phyloP scores from a whole-genome alignment of 2,113 vertebrate genomes.

The Microcebus jonahi region DNA sequence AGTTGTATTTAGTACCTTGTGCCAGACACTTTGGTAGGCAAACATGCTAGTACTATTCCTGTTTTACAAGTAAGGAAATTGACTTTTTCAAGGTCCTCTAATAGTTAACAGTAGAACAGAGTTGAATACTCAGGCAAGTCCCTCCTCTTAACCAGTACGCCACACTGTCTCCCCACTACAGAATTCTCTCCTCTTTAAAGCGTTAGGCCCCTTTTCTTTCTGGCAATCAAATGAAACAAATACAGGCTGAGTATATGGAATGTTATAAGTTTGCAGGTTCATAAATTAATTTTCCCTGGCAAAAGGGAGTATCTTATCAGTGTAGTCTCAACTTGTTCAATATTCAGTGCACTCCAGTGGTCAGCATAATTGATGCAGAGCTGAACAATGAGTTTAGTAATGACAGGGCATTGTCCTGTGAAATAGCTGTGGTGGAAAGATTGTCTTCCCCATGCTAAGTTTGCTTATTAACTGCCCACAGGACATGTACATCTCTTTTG shows the following conservation, averaged over 20 bases:
- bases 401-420: background rate
- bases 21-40: background rate
- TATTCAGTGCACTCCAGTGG: background rate
- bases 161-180: background rate
- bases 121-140: background rate
- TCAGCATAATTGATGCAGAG: background rate
- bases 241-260: background rate
- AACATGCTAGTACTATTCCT: background rate
- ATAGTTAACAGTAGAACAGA: background rate
- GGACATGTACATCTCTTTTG: background rate
- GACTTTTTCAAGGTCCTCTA: background rate
- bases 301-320: background rate
- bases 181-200: background rate
- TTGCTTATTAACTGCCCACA: background rate
- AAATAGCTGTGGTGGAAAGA: background rate
- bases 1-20: background rate
- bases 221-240: background rate
- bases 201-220: background rate
- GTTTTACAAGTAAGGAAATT: background rate
- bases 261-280: background rate
- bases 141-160: too few species aligned
- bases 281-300: background rate
- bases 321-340: background rate
- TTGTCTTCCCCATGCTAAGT: background rate
- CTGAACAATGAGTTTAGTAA: background rate